phyloP scores from a whole-genome alignment of 2,888 invertebrate genomes.

The Zeuzera pyrina region DNA sequence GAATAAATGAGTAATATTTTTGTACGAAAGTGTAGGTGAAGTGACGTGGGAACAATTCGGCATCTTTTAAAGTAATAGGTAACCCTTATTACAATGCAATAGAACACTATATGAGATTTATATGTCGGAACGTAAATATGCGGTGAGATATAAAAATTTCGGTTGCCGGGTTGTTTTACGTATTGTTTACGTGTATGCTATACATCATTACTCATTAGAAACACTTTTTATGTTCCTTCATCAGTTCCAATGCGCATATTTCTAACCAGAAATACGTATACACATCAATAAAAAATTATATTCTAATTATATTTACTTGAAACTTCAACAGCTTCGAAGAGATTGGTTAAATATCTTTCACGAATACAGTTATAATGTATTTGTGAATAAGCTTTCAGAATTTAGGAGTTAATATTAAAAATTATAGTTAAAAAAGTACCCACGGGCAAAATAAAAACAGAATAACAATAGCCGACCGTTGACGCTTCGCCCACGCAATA shows the following conservation, averaged over 20 bases:
- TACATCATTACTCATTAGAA: slow-evolving; percentile 5
- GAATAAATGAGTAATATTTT: slow-evolving; percentile 21
- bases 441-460: slow-evolving; percentile 31
- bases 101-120: slow-evolving; percentile 15
- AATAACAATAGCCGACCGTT: slow-evolving; percentile 25
- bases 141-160: slow-evolving; percentile 28
- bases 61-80: neutral
- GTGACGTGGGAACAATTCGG: neutral
- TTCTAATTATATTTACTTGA: no score
- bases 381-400: no score
- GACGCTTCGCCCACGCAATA: slow-evolving; percentile 21
- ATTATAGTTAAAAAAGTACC: no score
- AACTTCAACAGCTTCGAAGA: no score
- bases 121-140: slow-evolving; percentile 16
- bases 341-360: no score
- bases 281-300: neutral
- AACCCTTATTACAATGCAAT: slow-evolving; percentile 7
- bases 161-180: slow-evolving; percentile 22
- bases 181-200: slow-evolving; percentile 17
- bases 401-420: no score
- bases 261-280: slow-evolving; percentile 2
- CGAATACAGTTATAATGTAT: no score
- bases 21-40: slow-evolving; percentile 7
- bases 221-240: slow-evolving; percentile 2
- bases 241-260: no score